Evolutionary conservation across 2,797 vertebrate species (phyloP).

Genomic region (Megalops cyprinoides): DNA sequence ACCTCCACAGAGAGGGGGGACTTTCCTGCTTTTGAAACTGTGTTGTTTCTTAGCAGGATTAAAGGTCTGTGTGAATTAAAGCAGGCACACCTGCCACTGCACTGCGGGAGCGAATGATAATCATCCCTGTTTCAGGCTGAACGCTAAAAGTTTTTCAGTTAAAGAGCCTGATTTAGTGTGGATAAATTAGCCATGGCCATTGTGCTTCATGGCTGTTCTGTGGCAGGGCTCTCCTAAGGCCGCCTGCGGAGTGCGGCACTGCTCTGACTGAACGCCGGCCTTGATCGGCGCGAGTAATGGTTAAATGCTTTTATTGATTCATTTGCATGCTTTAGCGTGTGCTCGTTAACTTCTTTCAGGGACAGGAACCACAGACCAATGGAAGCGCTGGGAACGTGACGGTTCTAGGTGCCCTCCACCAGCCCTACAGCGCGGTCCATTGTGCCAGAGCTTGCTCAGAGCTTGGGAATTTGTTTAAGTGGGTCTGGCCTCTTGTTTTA

Average conservation of each 20-base stretch:
- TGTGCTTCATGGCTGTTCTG: no score
- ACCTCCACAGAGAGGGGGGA: background rate
- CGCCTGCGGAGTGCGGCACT: background rate
- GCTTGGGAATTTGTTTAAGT: slow-evolving; percentile 74
- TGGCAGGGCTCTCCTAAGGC: background rate
- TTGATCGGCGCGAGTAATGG: background rate
- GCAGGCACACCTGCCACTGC: no score
- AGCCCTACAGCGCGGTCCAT: slow-evolving; percentile 68
- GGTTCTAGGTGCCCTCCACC: slow-evolving; percentile 58
- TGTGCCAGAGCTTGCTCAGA: slow-evolving; percentile 67
- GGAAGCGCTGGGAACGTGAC: slow-evolving; percentile 64
- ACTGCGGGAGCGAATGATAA: no score
- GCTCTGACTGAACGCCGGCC: background rate
- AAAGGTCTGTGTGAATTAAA: no score
- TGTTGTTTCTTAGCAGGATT: background rate
- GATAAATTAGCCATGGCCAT: no score
- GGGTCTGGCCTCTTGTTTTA: slow-evolving; percentile 67
- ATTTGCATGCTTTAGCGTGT: slow-evolving; percentile 34
- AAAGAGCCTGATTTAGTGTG: no score
- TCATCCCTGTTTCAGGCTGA: no score
- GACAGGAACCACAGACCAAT: background rate
- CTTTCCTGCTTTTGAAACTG: background rate
- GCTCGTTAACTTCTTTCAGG: background rate
- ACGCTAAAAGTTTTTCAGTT: no score
- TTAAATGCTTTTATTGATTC: background rate